Evolutionary conservation across 2,888 invertebrate genomes (phyloP).

Genomic region (Chymomyza amoena): DNA sequence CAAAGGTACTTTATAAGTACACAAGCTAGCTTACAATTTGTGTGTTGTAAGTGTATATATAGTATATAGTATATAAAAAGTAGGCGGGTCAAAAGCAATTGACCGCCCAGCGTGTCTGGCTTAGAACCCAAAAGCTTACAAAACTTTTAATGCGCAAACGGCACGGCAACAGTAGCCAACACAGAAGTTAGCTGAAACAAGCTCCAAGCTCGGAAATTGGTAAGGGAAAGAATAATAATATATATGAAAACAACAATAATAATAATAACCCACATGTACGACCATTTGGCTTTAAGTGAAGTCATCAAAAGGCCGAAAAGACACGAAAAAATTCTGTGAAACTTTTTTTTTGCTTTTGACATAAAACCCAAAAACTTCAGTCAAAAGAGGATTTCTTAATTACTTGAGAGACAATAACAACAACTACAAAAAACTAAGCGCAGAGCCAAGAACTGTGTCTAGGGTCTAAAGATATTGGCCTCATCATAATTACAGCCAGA

Average conservation of each 20-base stretch:
- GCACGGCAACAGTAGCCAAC: slow-evolving; percentile 45
- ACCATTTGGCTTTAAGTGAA: slow-evolving; percentile 71
- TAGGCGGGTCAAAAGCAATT: slow-evolving; percentile 61
- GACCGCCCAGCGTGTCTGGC: slow-evolving; percentile 52
- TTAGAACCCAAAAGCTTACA: slow-evolving; percentile 21
- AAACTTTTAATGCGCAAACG: slow-evolving; percentile 46
- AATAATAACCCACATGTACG: slow-evolving; percentile 56
- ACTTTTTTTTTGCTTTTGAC: slow-evolving; percentile 40
- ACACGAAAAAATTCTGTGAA: slow-evolving; percentile 56
- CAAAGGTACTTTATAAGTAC: neutral
- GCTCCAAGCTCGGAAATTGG: slow-evolving; percentile 7
- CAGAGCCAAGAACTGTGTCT: slow-evolving; percentile 35
- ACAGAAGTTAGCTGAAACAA: slow-evolving; percentile 5
- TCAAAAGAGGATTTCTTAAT: slow-evolving; percentile 69
- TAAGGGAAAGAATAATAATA: slow-evolving; percentile 10
- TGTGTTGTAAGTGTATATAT: neutral
- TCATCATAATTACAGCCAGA: slow-evolving; percentile 67
- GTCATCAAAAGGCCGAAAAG: slow-evolving; percentile 64
- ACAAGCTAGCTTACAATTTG: neutral
- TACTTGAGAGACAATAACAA: slow-evolving; percentile 42
- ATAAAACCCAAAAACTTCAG: slow-evolving; percentile 25
- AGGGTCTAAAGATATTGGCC: slow-evolving; percentile 65
- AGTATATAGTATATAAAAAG: neutral
- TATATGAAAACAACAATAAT: slow-evolving; percentile 28
- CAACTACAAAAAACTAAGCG: slow-evolving; percentile 26